Conservation (phyloP, 2,113 vertebrate species). For the Malurus cyaneus region DNA sequence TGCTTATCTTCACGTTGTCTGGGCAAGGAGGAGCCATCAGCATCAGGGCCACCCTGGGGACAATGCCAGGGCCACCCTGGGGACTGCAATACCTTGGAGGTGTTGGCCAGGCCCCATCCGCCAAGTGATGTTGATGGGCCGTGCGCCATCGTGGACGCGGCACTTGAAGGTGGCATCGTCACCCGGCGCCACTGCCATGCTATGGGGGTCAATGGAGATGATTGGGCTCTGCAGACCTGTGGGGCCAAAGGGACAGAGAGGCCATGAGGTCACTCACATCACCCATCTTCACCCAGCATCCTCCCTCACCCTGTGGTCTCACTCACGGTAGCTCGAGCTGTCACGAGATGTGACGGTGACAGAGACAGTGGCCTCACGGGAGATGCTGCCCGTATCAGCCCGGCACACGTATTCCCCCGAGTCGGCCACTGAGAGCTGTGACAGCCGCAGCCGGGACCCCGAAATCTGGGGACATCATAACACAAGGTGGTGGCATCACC, state of each 20-base stretch:
- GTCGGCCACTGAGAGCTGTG: constrained; percentile 80
- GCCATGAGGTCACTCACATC: accelerated
- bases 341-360: constrained; percentile 77
- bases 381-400: constrained; percentile 35
- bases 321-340: constrained; percentile 71
- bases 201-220: constrained; percentile 92
- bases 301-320: accelerated
- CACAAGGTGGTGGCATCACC: not conserved
- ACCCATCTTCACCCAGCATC: accelerated
- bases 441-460: constrained; percentile 83
- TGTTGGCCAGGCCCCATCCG: constrained; percentile 82
- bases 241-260: not conserved
- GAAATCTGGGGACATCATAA: constrained; percentile 68
- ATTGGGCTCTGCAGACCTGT: constrained; percentile 90
- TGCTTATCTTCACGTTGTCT: constrained; percentile 86
- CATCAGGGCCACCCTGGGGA: not conserved
- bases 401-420: constrained; percentile 90
- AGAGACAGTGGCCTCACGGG: constrained; percentile 77
- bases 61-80: accelerated
- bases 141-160: constrained; percentile 82
- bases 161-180: constrained; percentile 89
- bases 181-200: constrained; percentile 80
- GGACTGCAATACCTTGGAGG: constrained; percentile 75
- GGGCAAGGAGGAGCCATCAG: not conserved
- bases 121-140: constrained; percentile 88